Conservation (phyloP, 2,888 invertebrate genomes). For the Mythimna lalbum region DNA sequence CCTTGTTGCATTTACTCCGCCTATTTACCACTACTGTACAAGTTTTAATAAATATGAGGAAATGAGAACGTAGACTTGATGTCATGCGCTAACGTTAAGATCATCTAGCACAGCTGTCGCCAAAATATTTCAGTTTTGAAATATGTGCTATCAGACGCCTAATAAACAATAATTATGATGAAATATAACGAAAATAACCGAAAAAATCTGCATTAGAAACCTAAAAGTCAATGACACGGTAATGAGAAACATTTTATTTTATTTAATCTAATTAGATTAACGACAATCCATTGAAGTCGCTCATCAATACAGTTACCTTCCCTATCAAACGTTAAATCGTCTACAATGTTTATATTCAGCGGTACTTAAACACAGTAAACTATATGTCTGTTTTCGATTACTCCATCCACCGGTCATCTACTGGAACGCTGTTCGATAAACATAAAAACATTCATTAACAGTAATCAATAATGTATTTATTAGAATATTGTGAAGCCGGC, state of each 20-base stretch:
- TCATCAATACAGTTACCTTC: constrained; percentile 36
- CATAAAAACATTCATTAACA: constrained; percentile 55
- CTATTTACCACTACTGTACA: no score
- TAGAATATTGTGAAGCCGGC: constrained; percentile 30
- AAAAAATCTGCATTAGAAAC: constrained; percentile 1
- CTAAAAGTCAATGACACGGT: constrained; percentile 31
- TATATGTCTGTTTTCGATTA: constrained; percentile 50
- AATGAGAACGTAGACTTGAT: not conserved
- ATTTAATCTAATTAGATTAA: constrained; percentile 31
- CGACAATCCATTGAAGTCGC: constrained; percentile 21
- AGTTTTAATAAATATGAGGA: not conserved
- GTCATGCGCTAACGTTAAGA: not conserved
- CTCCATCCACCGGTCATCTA: constrained; percentile 25
- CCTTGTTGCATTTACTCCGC: no score
- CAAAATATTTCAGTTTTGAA: constrained; percentile 38
- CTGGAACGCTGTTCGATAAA: constrained; percentile 51
- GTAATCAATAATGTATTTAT: constrained; percentile 41
- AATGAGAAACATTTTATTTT: constrained; percentile 1
- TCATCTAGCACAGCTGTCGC: constrained; percentile 4
- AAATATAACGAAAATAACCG: constrained; percentile 35
- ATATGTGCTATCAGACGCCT: constrained; percentile 42
- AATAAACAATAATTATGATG: constrained; percentile 48
- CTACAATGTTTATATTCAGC: constrained; percentile 54
- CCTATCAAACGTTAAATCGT: constrained; percentile 35
- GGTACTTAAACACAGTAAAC: constrained; percentile 28